Evolutionary conservation across 2,113 vertebrate genomes (phyloP), one percentile per base, ranked within the genome.

Genomic region (Aphelocoma coerulescens): DNA sequence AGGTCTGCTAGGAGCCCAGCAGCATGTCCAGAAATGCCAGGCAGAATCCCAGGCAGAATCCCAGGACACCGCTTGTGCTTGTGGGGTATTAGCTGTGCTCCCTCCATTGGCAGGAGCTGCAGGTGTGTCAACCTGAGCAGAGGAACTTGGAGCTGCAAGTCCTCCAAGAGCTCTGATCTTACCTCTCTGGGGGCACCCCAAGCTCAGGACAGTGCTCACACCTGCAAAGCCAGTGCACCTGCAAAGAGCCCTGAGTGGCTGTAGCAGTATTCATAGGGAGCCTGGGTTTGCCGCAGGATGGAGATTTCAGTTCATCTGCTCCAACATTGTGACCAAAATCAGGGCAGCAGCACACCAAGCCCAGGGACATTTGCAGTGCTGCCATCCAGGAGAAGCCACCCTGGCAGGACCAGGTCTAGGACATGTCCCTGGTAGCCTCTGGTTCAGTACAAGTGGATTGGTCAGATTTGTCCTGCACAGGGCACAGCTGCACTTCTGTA

Each of bases 401-500:
- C 68, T 12, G 46, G 26, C 33, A 75, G 57, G 17, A 51, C 35
- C 2, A 0, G 23, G 32, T 54, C 43, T 0, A 3, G 54, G 32
- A 52, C 32, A 18, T 1, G 27, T 63, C 71, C 57, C 39, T 72
- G 59, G 30, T 37, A 85, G 73, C 55, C 37, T 27, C 58, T 84
- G 49, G 18, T 17, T 66, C 58, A 32, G 37, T 4, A 11, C 3
- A 16, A 0, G 3, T 72, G 51, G 49, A n/a, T 44, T 1, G 1
- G 7, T 39, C 57, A 55, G 41, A 63, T 44, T 37, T 32, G 43
- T 13, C 46, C 55, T 18, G n/a, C 41, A 41, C 0, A 0, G 41
- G n/a, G 46, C n/a, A 84, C 43, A 75, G 5, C 58, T 63, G 37
- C 23, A 4, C 23, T 51, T 84, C 57, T 7, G 3, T 6, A 61